A percentile compares a stretch with the other conserved stretches of the same genome.
Evolutionary conservation across 2,888 invertebrate genomes (phyloP).

Genomic region (Galeopsomyia nigrocyanea): DNA sequence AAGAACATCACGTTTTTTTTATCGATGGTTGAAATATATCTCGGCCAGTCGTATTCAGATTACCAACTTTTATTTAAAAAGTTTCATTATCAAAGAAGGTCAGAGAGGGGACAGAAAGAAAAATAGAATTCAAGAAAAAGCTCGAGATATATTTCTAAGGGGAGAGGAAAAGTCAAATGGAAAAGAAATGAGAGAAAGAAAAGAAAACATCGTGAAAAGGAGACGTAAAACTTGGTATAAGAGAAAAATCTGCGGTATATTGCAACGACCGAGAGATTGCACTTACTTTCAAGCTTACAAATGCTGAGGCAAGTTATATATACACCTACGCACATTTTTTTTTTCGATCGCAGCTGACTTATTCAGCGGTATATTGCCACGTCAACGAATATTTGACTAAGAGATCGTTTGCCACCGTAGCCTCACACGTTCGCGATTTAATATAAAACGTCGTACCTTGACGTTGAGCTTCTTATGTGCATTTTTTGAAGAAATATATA

Average conservation of each 20-base stretch:
- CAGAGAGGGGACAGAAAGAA: no score
- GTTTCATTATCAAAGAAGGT: no score
- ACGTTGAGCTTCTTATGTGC: no score
- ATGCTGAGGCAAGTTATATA: no score
- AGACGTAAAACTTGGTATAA: conserved; percentile 6
- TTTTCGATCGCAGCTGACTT: neutral
- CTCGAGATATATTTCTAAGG: no score
- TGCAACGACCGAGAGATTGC: neutral
- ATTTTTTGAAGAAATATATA: no score
- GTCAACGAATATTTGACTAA: conserved; percentile 3
- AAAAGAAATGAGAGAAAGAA: neutral
- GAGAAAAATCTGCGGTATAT: conserved; percentile 8
- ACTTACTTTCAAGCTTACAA: no score
- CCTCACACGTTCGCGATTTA: neutral
- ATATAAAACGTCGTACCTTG: neutral
- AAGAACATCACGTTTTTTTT: neutral
- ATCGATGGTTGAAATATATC: neutral
- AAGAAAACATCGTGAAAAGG: neutral
- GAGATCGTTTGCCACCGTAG: neutral
- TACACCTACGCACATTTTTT: neutral
- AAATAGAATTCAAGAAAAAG: no score
- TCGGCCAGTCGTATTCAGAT: no score
- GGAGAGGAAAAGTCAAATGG: no score
- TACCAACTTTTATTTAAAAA: no score
- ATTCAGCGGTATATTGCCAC: conserved; percentile 12